Base-by-base conservation (phyloP, 2,113 vertebrate species). In the Montifringilla adamsi region DNA sequence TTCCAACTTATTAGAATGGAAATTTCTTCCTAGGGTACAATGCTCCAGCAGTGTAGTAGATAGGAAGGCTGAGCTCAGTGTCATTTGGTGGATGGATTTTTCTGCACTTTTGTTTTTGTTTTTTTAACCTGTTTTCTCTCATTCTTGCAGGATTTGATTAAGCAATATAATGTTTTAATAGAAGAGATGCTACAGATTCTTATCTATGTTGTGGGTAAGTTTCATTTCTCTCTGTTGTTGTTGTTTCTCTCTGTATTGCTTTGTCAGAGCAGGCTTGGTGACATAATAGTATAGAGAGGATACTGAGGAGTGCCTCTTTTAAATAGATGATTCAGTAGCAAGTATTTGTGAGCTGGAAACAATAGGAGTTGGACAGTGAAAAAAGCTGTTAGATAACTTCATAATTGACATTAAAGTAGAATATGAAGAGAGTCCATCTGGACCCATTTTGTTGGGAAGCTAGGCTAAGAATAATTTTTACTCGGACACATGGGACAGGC, bases 181-280 rank as follows among this genome's bases (percentile, higher is more conserved):
- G 99, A 99, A 94, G 99, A 99, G 97, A 99, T 99, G 99, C 97
- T 99, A 18, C 99, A 99, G 95, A 97, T 99, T 89, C 97, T 99
- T 60, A 99, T 99, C 69, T 98, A 98, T 90, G 96, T 99, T 89
- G 95, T 98, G 85, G 99, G 99, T 99, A 98, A 79, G 84, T 69
- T 94, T 70, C 1, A 22, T 44, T 89, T 77, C 23, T 81, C 7
- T 89, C 11, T 58, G 2, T 39, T 53, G 20, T 39, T 53, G 20
- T 67, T 70, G 11, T 37, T 37, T 9, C 37, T 37, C 37, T 37
- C 37, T 37, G 37, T 37, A 37, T 37, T 37, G 35, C 15, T 67
- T 74, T 50, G 30, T 59, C 15, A 44, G 17, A 62, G 37, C 10
- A 35, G 16, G 7, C 35, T 74, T 52, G 24, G 28, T 88, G 15